Conservation (phyloP, 2,113 vertebrate genomes). For the Tachycineta bicolor region DNA sequence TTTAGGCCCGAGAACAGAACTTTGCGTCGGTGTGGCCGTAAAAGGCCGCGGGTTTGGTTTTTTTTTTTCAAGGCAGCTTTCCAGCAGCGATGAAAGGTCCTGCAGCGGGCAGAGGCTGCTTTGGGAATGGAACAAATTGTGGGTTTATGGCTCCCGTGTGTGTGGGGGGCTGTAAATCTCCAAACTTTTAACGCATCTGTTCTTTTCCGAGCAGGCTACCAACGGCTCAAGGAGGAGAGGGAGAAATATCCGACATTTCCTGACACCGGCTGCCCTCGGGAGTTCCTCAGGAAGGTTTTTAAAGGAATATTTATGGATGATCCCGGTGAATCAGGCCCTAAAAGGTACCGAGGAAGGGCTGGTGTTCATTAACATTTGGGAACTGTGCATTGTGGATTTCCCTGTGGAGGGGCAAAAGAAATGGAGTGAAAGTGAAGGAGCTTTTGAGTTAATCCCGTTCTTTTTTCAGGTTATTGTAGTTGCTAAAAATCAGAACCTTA, state of each 20-base stretch:
- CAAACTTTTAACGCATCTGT: constrained; percentile 30
- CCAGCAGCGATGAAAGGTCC: constrained; percentile 56
- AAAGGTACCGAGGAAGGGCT: constrained; percentile 52
- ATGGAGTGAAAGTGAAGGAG: constrained; percentile 67
- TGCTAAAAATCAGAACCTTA: constrained; percentile 16
- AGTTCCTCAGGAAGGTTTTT: constrained; percentile 51
- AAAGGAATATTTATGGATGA: constrained; percentile 74
- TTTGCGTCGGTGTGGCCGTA: not conserved
- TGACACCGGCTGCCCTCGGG: constrained; percentile 29
- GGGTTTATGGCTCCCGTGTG: constrained; percentile 45
- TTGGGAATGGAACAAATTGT: constrained; percentile 66
- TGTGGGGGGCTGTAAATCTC: constrained; percentile 27
- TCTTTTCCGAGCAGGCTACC: constrained; percentile 26
- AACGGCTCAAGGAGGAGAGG: constrained; percentile 18
- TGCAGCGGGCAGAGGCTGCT: constrained; percentile 57
- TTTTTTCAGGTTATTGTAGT: not conserved
- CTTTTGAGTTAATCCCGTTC: constrained; percentile 52
- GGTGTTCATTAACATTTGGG: constrained; percentile 69
- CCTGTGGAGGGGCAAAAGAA: constrained; percentile 57
- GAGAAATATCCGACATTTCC: constrained; percentile 61
- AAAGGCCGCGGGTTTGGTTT: not conserved
- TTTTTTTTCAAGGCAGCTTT: constrained; percentile 3
- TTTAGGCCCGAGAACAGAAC: not conserved
- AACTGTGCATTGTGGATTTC: constrained; percentile 44
- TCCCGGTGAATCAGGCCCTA: constrained; percentile 53